phyloP scores from a whole-genome alignment of 2,113 vertebrate species.

The Myiopsitta monachus region DNA sequence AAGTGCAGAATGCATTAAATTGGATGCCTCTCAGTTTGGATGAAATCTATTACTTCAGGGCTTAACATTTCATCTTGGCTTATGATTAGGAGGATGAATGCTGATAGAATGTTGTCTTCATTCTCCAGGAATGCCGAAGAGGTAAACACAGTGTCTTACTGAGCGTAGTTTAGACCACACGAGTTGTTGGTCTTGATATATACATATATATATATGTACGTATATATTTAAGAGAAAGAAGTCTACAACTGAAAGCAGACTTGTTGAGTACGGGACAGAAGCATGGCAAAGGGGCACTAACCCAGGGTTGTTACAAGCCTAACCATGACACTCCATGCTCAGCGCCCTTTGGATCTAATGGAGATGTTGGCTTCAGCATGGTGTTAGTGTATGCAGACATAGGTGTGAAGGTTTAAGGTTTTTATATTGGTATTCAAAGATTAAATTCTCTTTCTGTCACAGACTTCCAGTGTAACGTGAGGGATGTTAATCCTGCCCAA shows the following conservation, averaged over 20 bases:
- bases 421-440: not conserved
- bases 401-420: not conserved
- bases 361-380: not conserved
- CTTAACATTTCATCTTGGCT: conserved; percentile 58
- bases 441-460: not conserved
- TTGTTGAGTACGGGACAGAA: not conserved
- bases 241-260: not conserved
- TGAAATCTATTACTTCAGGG: conserved; percentile 43
- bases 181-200: not conserved
- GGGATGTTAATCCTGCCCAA: not conserved
- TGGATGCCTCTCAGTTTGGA: conserved; percentile 35
- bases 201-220: not conserved
- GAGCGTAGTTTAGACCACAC: conserved; percentile 40
- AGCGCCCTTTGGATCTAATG: not conserved
- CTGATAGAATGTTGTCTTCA: conserved; percentile 35
- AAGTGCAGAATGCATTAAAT: conserved; percentile 11
- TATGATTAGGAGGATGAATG: conserved; percentile 28
- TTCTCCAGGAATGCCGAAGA: conserved; percentile 32
- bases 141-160: conserved; percentile 20
- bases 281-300: not conserved
- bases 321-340: not conserved
- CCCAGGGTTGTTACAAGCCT: not conserved
- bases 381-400: not conserved
- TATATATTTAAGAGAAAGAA: not conserved
- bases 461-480: not conserved